Evolutionary conservation across 2,888 invertebrate genomes (phyloP), one percentile per base, ranked within the genome.

Genomic region (Drosophila pegasa): DNA sequence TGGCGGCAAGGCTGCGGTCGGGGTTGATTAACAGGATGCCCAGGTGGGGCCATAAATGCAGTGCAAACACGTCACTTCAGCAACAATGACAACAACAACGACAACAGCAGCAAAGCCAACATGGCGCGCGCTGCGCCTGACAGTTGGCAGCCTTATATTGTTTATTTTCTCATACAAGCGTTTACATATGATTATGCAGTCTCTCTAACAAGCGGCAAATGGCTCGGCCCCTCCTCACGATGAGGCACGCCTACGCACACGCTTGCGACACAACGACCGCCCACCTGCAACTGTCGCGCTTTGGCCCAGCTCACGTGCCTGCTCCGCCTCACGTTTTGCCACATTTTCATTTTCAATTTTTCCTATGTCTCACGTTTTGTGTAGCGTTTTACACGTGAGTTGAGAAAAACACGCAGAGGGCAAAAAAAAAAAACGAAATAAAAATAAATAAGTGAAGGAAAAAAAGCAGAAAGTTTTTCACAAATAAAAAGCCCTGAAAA

Each of bases 321-420:
- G 27, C 18, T 16, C 25, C 18, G 22, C 20, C 37, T 29, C 29
- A 33, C 18, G 40, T 45, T 58, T 35, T 16, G 38, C 16, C 12
- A 41, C 59, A 63, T 61, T 62, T 75, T 54, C 48, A 71, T 71
- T 75, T 78, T 78, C 62, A 68, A 61, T 75, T 78, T 66, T 58
- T 45, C 48, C 66, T 43, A 20, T 38, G 50, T 41, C 48, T 66
- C 76, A 73, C 75, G 79, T 78, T 75, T 54, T 54, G 45, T 69
- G 60, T 57, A 61, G 57, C 75, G 71, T 68, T 76, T 79, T 61
- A 80, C 84, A 80, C 81, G 80, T 80, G 84, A 72, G 75, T 43
- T 29, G 48, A 14, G 47, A 52, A 48, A 37, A 64, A 65, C 68
- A 62, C 64, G 71, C 54, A 48, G 33, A 25, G 33, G 16, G 38